Evolutionary conservation across 2,888 invertebrate species (phyloP).

Genomic region (Sericinus montela): DNA sequence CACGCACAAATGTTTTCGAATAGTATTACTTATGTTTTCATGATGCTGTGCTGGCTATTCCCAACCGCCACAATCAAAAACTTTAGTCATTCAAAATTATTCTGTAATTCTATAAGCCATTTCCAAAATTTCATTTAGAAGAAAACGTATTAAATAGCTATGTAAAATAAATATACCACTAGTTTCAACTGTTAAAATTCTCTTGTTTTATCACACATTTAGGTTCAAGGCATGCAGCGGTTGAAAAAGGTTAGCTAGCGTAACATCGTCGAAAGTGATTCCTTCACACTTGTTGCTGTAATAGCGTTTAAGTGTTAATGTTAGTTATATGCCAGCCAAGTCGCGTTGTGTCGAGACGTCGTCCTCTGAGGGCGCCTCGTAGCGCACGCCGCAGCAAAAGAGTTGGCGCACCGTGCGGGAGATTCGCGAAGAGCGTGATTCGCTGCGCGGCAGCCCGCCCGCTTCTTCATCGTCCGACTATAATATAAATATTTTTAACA

Average conservation of each 20-base stretch:
- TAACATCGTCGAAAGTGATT: constrained; percentile 29
- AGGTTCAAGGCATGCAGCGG: constrained; percentile 8
- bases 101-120: no score
- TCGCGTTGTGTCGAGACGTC: constrained; percentile 33
- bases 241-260: constrained; percentile 47
- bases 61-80: constrained; percentile 7
- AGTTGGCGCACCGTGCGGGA: constrained; percentile 58
- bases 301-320: background rate
- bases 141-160: no score
- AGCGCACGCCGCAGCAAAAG: constrained; percentile 62
- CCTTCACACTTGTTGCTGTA: constrained; percentile 21
- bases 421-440: constrained; percentile 52
- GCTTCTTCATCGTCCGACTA: constrained; percentile 67
- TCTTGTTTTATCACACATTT: no score
- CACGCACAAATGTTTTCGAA: constrained; percentile 34
- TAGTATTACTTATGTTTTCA: constrained; percentile 46
- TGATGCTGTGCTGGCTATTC: constrained; percentile 30
- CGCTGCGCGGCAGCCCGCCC: constrained; percentile 70
- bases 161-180: no score
- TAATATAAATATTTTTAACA: no score
- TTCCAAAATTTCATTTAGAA: no score
- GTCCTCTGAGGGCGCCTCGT: constrained; percentile 59
- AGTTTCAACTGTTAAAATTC: no score
- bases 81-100: background rate
- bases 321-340: constrained; percentile 41